Conservation (phyloP, 2,888 invertebrate genomes). For the Scaptomyza parva region DNA sequence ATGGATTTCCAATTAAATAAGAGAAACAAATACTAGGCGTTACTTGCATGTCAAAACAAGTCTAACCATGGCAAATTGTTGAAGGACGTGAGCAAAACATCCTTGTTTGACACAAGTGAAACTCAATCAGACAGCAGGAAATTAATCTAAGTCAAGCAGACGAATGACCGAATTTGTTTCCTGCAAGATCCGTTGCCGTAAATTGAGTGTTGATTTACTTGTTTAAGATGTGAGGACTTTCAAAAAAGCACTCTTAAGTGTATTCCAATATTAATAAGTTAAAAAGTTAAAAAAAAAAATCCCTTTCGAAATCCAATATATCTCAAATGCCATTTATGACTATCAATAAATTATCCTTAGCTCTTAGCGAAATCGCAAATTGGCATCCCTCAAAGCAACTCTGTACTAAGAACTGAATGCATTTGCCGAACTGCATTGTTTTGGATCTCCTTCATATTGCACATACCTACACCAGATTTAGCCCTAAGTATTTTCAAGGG, state of each 20-base stretch:
- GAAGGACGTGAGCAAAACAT: neutral
- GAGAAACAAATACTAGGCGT: too few species aligned
- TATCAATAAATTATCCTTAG: neutral
- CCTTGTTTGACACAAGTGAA: neutral
- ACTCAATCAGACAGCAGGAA: constrained; percentile 29
- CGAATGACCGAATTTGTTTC: neutral
- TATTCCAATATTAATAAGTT: too few species aligned
- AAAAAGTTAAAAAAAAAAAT: too few species aligned
- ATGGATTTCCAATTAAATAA: neutral
- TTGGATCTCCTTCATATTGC: neutral
- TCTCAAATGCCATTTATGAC: neutral
- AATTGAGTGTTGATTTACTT: neutral
- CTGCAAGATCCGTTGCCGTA: constrained; percentile 3
- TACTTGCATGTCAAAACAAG: neutral
- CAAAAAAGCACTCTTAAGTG: neutral
- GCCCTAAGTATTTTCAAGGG: constrained; percentile 24
- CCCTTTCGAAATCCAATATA: neutral
- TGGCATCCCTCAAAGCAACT: neutral
- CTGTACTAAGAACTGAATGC: neutral
- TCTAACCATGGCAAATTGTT: neutral
- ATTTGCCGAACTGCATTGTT: constrained; percentile 5
- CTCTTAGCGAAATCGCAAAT: neutral
- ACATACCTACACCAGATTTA: constrained; percentile 22
- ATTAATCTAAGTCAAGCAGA: constrained; percentile 10
- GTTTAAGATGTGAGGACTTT: neutral